Conservation (phyloP, 2,888 invertebrate species). For the Hypselothyrea guttata region DNA sequence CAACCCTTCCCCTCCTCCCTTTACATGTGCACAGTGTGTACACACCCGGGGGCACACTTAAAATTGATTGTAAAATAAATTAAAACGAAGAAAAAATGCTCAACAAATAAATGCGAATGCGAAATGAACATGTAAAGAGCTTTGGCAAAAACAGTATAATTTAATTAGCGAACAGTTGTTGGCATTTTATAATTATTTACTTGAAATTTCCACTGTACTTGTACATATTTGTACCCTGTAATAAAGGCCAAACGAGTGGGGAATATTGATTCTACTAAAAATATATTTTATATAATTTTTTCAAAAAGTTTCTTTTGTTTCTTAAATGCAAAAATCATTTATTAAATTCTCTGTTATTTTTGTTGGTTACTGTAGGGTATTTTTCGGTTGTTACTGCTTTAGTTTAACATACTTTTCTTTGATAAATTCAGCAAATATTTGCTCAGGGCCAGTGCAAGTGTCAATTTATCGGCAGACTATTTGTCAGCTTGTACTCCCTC, state of each 20-base stretch:
- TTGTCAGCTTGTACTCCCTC: conserved; percentile 1
- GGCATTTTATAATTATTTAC: conserved; percentile 65
- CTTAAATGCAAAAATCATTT: too few species aligned
- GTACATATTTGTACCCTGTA: conserved; percentile 18
- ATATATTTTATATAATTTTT: too few species aligned
- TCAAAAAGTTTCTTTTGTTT: too few species aligned
- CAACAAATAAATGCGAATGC: conserved; percentile 39
- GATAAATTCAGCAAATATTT: conserved; percentile 57
- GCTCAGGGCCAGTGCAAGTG: conserved; percentile 44
- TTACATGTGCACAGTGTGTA: conserved; percentile 17
- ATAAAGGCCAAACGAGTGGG: neutral
- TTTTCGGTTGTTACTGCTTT: too few species aligned
- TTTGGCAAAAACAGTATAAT: conserved; percentile 67
- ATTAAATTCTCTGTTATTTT: too few species aligned
- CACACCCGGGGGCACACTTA: conserved; percentile 47
- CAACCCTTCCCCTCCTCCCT: conserved; percentile 8
- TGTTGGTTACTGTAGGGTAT: too few species aligned
- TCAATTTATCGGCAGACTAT: conserved; percentile 43
- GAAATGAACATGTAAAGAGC: conserved; percentile 50
- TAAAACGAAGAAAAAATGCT: conserved; percentile 42
- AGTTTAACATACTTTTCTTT: neutral
- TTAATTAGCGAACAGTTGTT: conserved; percentile 73
- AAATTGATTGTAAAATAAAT: conserved; percentile 76
- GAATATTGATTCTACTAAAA: too few species aligned
- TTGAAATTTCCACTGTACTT: conserved; percentile 45